Evolutionary conservation across 2,888 invertebrate species (phyloP).

Genomic region (Hesperia comma): DNA sequence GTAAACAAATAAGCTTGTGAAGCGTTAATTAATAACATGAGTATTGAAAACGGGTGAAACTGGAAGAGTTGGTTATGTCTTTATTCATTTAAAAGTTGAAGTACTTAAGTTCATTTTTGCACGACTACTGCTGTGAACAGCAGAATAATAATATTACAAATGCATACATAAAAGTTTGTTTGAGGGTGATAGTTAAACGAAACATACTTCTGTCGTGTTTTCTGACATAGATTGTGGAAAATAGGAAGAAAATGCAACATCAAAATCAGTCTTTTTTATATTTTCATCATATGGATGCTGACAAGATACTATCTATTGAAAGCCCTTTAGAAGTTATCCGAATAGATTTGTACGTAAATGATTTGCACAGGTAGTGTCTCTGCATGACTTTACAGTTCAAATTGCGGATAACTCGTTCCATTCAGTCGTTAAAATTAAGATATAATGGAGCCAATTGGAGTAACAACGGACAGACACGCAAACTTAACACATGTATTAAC

Average conservation of each 20-base stretch:
- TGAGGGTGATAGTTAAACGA: too few species aligned
- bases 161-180: too few species aligned
- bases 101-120: background rate
- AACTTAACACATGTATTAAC: constrained; percentile 58
- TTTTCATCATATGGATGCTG: background rate
- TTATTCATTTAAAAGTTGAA: constrained; percentile 1
- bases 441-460: constrained; percentile 63
- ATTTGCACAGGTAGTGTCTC: background rate
- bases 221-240: too few species aligned
- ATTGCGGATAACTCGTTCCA: constrained; percentile 46
- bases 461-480: constrained; percentile 57
- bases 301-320: background rate
- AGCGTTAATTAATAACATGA: constrained; percentile 16
- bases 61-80: background rate
- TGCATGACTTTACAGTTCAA: constrained; percentile 30
- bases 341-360: background rate
- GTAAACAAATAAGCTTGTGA: constrained; percentile 34
- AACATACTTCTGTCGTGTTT: too few species aligned
- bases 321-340: too few species aligned
- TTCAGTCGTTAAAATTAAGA: constrained; percentile 64
- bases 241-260: too few species aligned
- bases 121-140: too few species aligned
- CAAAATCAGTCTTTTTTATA: too few species aligned
- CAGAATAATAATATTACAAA: too few species aligned
- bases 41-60: constrained; percentile 6